Evolutionary conservation across 35 echinoderm and acorn worm species (phyloP), one percentile per base, ranked within the genome.

Genomic region (Acanthaster planci): DNA sequence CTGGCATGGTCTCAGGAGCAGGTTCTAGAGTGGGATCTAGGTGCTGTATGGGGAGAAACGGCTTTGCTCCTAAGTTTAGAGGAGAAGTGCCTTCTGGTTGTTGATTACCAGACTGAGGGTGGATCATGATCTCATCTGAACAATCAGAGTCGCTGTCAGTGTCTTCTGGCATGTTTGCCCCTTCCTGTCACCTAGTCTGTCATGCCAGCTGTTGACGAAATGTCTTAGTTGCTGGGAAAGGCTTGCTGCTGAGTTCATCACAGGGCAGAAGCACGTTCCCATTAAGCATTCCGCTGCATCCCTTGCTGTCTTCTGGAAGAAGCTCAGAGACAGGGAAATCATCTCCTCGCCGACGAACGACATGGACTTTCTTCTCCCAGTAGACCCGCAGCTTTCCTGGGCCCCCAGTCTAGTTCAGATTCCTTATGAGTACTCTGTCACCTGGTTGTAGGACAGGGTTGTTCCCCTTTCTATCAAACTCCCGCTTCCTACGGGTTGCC

Each of bases 261-360:
- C 89, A 91, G 9, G 90, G 84, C 6, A 87, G 60, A 21, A 92
- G 51, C 1, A 90, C 22, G 56, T 95, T 95, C 5, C 93, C 52
- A 60, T 95, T 88, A 2, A 95, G 77, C 37, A 72, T 76, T 32
- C 89, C 55, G 0, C 39, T n/a, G 54, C 72, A 60, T 34, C 44
- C 64, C 12, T 54, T 50, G 0, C 64, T 85, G 40, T 55, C 58
- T 51, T 95, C 93, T 23, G 89, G 77, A 0, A 44, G 39, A 2
- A 87, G 67, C 44, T 84, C 93, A 5, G 81, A 88, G 9, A 88
- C 86, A 55, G 86, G 86, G 12, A 58, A 39, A 60, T 88, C 86
- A 8, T 37, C 54, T 17, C 38, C 37, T 29, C 32, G 36, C 51
- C 72, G 60, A 7, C 51, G 40, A 8, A 67, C 38, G 3, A 91